Conservation (phyloP, 2,113 vertebrate species). For the Chauna torquata region DNA sequence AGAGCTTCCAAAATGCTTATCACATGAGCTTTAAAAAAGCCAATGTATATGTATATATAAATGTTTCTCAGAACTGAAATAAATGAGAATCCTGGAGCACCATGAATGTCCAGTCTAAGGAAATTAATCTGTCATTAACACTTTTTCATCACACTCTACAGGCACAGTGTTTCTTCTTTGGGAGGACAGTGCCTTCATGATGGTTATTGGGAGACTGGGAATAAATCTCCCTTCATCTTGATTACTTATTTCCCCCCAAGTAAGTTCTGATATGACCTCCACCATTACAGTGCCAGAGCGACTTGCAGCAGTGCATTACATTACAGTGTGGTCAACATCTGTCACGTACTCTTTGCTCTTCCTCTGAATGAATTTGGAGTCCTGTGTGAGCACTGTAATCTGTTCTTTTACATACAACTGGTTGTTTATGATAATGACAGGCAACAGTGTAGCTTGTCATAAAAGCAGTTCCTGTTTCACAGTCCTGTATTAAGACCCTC, state of each 20-base stretch:
- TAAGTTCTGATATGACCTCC: not conserved
- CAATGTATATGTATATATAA: too few relatives aligned
- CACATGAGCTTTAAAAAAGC: not conserved
- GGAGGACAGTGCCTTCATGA: not conserved
- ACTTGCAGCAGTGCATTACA: not conserved
- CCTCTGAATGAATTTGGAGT: not conserved
- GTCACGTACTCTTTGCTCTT: not conserved
- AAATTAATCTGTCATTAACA: not conserved
- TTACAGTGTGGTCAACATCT: not conserved
- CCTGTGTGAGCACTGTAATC: not conserved
- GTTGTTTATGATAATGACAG: not conserved
- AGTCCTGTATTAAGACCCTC: not conserved
- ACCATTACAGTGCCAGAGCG: not conserved
- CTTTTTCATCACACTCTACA: not conserved
- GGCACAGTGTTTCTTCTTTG: not conserved
- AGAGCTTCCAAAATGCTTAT: conserved; percentile 9
- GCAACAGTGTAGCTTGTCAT: not conserved
- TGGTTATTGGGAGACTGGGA: not conserved
- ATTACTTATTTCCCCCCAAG: not conserved
- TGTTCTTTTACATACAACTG: not conserved
- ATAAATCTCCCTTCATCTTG: not conserved
- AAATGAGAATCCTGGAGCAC: not conserved
- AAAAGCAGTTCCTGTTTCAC: not conserved
- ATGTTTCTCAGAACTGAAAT: not conserved
- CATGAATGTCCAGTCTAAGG: not conserved